Base-by-base conservation (phyloP, 2,797 vertebrate species). In the Sebastiscus tertius region DNA sequence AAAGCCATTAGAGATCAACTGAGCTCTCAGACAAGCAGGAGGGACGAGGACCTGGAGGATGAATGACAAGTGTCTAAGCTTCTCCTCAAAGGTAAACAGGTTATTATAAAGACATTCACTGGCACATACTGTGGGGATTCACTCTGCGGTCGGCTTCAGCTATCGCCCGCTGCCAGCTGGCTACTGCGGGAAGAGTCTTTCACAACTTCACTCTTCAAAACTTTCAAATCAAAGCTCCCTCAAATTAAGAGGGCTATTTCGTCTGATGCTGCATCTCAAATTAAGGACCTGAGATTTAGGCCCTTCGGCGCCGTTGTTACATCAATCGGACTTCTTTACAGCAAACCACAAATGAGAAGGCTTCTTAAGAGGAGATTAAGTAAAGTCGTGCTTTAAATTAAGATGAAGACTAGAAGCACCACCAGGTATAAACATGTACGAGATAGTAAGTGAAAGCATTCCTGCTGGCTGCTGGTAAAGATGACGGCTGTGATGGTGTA, bases 1-100 rank as follows among this genome's bases (percentile, higher is more conserved):
- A 96, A 94, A 94, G 68, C 80, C 87, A 92, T 93, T 84, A 92
- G 72, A 79, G 73, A 87, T 65, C 79, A 78, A 80, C 80, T 67
- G 64, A 84, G 68, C 52, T 4, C 70, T 63, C 62, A 76, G 83
- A 90, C 71, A 33, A 88, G 27, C 71, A 75, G 77, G 65, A 80
- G 66, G 65, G 76, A 91, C 6, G 5, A 64, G 62, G 76, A 80
- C 60, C 72, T 55, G 55, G 52, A 78, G 59, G 81, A 87, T 86
- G 86, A 82, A 64, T 82, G 84, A 82, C 72, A 84, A 89, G 64
- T 78, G 73, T 81, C 71, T 84, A 2, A 84, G 74, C 74, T 46
- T 78, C 79, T 52, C 72, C 46, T 80, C 72, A 79, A 83, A 90
- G 79, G 74, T 91, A 87, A 88, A 87, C 70, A 86, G 65, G 75